Base-by-base conservation (phyloP, 1,140 invertebrate genomes). In the Papilio xuthus region DNA sequence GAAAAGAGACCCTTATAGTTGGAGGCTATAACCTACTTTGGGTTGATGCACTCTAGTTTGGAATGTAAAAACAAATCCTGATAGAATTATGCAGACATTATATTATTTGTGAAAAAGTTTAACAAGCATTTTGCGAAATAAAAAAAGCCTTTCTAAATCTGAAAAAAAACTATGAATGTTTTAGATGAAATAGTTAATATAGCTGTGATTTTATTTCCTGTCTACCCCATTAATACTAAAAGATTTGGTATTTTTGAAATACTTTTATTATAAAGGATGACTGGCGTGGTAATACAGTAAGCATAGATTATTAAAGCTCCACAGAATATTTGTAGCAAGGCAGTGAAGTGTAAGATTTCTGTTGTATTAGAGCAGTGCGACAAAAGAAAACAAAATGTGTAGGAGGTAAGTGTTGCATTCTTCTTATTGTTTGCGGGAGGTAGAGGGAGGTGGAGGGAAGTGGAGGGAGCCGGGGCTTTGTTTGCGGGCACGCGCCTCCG, bases 401-500 rank as follows among this genome's bases (percentile, higher is more conserved):
- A 78, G 82, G 81, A 83, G 85, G 82, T 67, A 67, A 84, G 85
- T 86, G 83, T 87, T 78, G 82, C 86, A 85, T 87, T 82, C 84
- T 86, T 87, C 85, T 85, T 88, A 84, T 87, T 85, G 84, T 85
- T 80, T 78, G 79, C 83, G 73, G 80, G 75, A 69, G 69, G 78
- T 4, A 81, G 15, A 78, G 76, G 44, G 71, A 26, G 28, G 26
- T 26, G 53, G 53, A 56, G 72, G 81, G 74, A 67, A 69, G 78
- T 6, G 82, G n/a, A 78, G 76, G 13, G 78, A 26, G 78, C 63
- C 77, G 80, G 53, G 74, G 81, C 85, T 86, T 87, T 89, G 87
- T 89, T 87, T 86, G 86, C 80, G 78, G 77, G 86, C 86, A 88
- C 87, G 87, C 86, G 86, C 85, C 79, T 78, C 70, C 79, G 70